phyloP scores from a whole-genome alignment of 2,113 vertebrate species.

The Tetrao urogallus region DNA sequence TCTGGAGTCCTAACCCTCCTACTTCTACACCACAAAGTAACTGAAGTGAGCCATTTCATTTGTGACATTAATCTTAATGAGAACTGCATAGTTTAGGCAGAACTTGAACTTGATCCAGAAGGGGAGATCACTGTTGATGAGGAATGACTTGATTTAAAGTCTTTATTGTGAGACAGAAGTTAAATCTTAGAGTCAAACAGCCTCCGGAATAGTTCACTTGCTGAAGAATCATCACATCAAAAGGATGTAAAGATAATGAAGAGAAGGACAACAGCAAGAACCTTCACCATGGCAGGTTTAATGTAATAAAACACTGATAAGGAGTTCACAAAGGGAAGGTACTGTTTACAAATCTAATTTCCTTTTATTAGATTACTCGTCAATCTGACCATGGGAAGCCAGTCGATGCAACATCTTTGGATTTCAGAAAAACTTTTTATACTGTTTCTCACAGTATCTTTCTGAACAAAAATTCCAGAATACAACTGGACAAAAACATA shows the following conservation, averaged over 20 bases:
- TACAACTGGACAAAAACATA: neutral
- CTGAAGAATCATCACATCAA: neutral
- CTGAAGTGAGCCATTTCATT: neutral
- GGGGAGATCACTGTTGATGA: neutral
- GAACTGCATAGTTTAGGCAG: neutral
- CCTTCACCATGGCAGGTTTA: neutral
- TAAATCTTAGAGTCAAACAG: neutral
- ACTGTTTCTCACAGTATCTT: neutral
- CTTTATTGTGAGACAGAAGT: accelerated
- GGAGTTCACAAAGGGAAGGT: neutral
- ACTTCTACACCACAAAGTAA: neutral
- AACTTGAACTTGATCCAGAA: neutral
- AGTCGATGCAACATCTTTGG: neutral
- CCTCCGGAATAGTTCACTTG: neutral
- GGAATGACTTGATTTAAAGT: neutral
- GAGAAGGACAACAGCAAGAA: neutral
- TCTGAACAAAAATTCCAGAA: neutral
- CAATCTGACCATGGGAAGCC: neutral
- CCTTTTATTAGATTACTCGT: neutral
- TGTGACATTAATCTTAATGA: neutral
- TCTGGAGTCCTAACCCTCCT: neutral
- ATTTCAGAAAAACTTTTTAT: neutral
- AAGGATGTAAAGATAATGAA: neutral
- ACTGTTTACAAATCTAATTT: neutral
- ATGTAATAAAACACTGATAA: neutral